Evolutionary conservation across 2,113 vertebrate species (phyloP).

Genomic region (Nycticorax nycticorax): DNA sequence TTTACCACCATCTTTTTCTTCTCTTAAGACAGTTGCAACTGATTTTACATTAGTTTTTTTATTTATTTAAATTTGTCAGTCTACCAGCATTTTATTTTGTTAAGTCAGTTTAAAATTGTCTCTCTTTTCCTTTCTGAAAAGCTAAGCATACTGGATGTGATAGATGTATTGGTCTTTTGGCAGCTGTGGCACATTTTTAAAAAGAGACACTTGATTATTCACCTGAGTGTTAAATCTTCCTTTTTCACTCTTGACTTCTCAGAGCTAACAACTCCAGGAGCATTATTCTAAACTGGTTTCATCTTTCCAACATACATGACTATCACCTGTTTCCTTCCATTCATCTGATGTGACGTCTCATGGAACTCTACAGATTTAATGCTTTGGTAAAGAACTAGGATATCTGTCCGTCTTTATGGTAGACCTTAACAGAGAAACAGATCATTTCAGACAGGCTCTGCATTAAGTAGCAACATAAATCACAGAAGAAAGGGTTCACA

Average conservation of each 20-base stretch:
- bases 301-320: neutral
- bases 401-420: neutral
- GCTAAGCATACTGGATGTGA: fast-evolving
- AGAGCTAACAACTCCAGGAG: neutral
- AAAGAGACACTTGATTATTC: neutral
- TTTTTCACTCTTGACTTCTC: neutral
- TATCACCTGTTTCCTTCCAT: neutral
- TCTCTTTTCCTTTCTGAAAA: neutral
- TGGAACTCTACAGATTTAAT: neutral
- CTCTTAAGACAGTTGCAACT: neutral
- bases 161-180: neutral
- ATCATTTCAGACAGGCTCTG: neutral
- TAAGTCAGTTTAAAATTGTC: neutral
- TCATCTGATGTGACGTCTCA: neutral
- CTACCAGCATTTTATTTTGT: neutral
- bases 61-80: neutral
- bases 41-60: neutral
- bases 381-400: neutral
- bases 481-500: neutral
- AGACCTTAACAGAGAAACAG: neutral
- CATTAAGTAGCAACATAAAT: neutral
- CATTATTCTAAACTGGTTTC: neutral
- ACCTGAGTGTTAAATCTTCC: neutral
- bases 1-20: neutral
- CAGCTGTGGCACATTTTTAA: neutral